Evolutionary conservation across 2,797 vertebrate species (phyloP), one percentile per base, ranked within the genome.

Genomic region (Rhadinocentrus ornatus): DNA sequence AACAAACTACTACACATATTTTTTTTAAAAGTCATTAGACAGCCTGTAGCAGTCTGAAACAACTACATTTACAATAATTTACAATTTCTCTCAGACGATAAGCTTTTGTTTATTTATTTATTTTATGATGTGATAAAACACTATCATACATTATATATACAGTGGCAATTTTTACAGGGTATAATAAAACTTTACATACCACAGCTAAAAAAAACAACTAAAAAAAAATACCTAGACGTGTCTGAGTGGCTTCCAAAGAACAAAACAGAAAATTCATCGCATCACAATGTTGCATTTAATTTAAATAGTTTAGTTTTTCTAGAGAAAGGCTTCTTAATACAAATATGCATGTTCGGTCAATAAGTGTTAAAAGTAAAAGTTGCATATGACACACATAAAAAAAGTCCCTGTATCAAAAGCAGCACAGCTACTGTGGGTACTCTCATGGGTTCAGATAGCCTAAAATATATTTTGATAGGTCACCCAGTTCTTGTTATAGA

Each of bases 401-500:
- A 75, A 77, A 50, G 29, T 55, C 53, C 16, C 62, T 3, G 68
- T 77, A 68, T 75, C 55, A 83, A 66, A 93, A 93, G 86, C 92
- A 88, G 93, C 85, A 85, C 91, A 88, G 77, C 71, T 46, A 32
- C 87, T 39, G 72, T 24, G 66, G 20, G 46, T 61, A 27, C 53
- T 87, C 85, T 92, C 86, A 15, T 80, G 69, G 80, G 88, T 89
- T 92, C 86, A 82, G 75, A 85, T 81, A 44, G 84, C 90, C 87
- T 77, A 88, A 86, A 94, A 92, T 90, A 87, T 62, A 70, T 88
- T 79, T 81, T 88, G 81, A 76, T 76, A 82, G 91, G 92, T 91
- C 93, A 93, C 92, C 93, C 80, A 93, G 84, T 93, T 94, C 87
- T 90, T 75, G 82, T 83, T 91, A 78, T 88, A 91, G 76, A 81